phyloP scores from a whole-genome alignment of 1,140 invertebrate genomes.

The Lepidurus packardi region DNA sequence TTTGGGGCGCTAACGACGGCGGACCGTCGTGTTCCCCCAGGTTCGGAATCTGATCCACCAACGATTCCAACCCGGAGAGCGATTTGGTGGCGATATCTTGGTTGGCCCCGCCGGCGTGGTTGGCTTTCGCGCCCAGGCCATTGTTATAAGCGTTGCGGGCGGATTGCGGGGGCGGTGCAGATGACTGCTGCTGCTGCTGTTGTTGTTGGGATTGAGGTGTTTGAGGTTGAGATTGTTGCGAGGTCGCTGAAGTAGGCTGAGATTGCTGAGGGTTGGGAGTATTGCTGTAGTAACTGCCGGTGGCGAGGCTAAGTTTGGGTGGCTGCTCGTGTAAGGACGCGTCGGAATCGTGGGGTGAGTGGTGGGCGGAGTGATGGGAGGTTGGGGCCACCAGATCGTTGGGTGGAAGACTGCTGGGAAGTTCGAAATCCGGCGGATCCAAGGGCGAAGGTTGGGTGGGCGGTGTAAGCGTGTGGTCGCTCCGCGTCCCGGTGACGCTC shows the following conservation, averaged over 20 bases:
- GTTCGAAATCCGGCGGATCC: slow-evolving; percentile 69
- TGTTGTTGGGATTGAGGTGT: slow-evolving; percentile 35
- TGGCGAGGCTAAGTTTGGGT: background rate
- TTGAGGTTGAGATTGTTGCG: slow-evolving; percentile 36
- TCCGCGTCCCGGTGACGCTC: slow-evolving; percentile 23
- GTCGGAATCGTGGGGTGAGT: slow-evolving; percentile 26
- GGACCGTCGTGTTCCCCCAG: slow-evolving; percentile 50
- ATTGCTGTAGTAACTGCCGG: slow-evolving; percentile 33
- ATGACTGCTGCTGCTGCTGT: slow-evolving; percentile 42
- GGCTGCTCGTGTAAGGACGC: slow-evolving; percentile 10
- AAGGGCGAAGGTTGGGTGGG: slow-evolving; percentile 41
- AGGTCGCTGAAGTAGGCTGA: slow-evolving; percentile 36
- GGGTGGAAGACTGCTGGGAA: slow-evolving; percentile 55
- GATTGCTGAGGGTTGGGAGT: slow-evolving; percentile 42
- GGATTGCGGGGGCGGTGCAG: slow-evolving; percentile 40
- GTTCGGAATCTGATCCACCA: slow-evolving; percentile 85
- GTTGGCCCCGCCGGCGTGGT: slow-evolving; percentile 30
- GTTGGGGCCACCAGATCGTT: slow-evolving; percentile 34
- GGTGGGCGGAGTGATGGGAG: slow-evolving; percentile 33
- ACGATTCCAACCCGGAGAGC: slow-evolving; percentile 76
- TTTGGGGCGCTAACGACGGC: slow-evolving; percentile 36
- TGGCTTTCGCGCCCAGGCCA: slow-evolving; percentile 23
- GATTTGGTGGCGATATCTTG: slow-evolving; percentile 79
- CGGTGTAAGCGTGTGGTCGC: background rate
- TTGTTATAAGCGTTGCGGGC: slow-evolving; percentile 13